These are phyloP conservation scores for Macrobrachium nipponense DNA, from an alignment of 1,140 invertebrate genomes.

Conservation along the genomic window DNA sequence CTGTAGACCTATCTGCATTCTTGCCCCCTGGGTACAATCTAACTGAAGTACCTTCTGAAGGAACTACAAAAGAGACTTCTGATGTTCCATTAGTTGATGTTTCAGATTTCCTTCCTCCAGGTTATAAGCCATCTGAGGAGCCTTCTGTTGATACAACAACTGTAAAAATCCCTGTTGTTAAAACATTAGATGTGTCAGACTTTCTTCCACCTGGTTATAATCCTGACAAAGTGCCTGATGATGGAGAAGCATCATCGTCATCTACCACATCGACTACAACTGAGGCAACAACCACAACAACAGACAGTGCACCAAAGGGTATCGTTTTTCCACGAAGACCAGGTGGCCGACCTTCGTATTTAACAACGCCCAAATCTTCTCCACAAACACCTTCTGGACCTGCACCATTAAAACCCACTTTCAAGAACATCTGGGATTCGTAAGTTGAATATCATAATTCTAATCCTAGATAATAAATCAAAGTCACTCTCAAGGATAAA, in stretches of 20 bases:
- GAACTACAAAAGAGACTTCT: neutral
- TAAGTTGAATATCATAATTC: slow-evolving; percentile 25
- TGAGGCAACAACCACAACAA: slow-evolving; percentile 23
- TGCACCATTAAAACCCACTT: slow-evolving; percentile 43
- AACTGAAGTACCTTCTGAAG: neutral
- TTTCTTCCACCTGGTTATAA: slow-evolving; percentile 76
- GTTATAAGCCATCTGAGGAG: slow-evolving; percentile 70
- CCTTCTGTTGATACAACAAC: slow-evolving; percentile 55
- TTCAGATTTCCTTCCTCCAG: slow-evolving; percentile 75
- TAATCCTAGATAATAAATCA: no score
- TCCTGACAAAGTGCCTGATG: slow-evolving; percentile 64
- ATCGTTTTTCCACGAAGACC: slow-evolving; percentile 57
- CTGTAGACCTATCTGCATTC: slow-evolving; percentile 21
- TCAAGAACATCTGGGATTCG: slow-evolving; percentile 58
- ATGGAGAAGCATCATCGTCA: neutral
- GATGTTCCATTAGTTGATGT: slow-evolving; percentile 69
- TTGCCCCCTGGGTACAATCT: slow-evolving; percentile 16
- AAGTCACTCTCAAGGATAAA: no score
- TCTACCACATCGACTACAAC: neutral
- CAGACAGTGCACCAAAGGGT: slow-evolving; percentile 21
- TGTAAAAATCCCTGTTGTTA: neutral
- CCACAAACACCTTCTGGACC: slow-evolving; percentile 39
- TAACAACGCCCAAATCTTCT: slow-evolving; percentile 35
- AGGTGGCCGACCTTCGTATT: slow-evolving; percentile 31
- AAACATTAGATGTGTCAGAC: slow-evolving; percentile 65